Base-by-base conservation (phyloP, 2,888 invertebrate genomes). In the Argyra leucocephala region DNA sequence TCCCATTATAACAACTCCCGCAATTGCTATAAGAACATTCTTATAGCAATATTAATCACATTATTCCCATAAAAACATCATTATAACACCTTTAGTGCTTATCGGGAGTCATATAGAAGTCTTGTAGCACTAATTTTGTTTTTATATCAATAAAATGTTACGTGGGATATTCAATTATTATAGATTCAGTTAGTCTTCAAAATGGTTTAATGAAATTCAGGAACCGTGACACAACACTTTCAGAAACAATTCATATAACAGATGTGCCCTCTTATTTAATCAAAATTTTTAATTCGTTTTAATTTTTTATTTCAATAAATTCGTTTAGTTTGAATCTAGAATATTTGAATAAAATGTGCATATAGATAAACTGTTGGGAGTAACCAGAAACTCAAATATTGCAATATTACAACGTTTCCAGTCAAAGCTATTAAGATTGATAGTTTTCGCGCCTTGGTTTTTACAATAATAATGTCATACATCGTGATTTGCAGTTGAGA, bases 361-460 rank as follows among this genome's bases (percentile, higher is more conserved):
- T 58, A 58, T 21, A 58, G 4, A 24, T 61, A 9, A 15, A 26
- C 6, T 61, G 1, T 57, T 15, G 72, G 78, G 83, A 75, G 82
- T 82, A 72, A 88, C n/a, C n/a, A 88, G 81, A 90, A 89, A 74
- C 85, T 86, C 68, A 91, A 82, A 81, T 91, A 91, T 74, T 90
- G 89, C 65, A 91, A 90, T 6, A 86, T 86, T 23, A 91, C 86
- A 63, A 86, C 87, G 74, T 87, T 89, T 1, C 92, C 86, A 59
- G 95, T 85, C 4, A 87, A 84, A 22, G 85, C 81, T 64, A 93
- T 88, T 73, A 93, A 91, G n/a, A n/a, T n/a, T n/a, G n/a, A n/a
- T n/a, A n/a, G n/a, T n/a, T n/a, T n/a, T n/a, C n/a, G n/a, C n/a
- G n/a, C n/a, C n/a, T n/a, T n/a, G n/a, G n/a, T n/a, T n/a, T n/a